A percentile compares a stretch with the other conserved stretches of the same genome.
phyloP scores from a whole-genome alignment of 2,888 invertebrate species.

The Mermis nigrescens region DNA sequence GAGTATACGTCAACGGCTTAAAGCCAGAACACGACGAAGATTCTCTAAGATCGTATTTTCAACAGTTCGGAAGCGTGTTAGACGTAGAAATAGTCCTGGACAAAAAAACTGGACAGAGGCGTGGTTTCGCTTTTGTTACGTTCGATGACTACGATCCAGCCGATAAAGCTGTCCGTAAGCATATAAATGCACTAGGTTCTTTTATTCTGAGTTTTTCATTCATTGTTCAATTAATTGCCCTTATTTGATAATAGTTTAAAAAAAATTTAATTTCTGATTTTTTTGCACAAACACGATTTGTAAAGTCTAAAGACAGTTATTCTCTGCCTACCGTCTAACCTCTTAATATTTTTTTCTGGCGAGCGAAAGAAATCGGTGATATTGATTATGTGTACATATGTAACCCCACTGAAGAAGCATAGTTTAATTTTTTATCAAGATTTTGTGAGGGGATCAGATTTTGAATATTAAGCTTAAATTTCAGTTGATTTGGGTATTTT shows the following conservation, averaged over 20 bases:
- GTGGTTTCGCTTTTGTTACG: constrained; percentile 31
- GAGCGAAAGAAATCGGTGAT: too few relatives aligned
- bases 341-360: too few relatives aligned
- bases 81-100: constrained; percentile 27
- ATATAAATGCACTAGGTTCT: not conserved
- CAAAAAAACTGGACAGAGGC: constrained; percentile 27
- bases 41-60: constrained; percentile 25
- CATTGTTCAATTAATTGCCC: not conserved
- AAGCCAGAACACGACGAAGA: constrained; percentile 29
- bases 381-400: too few relatives aligned
- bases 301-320: too few relatives aligned
- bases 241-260: not conserved
- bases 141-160: constrained; percentile 32
- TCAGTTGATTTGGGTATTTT: too few relatives aligned
- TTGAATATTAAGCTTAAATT: too few relatives aligned
- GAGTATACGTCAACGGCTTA: constrained; percentile 30
- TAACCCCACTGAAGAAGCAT: too few relatives aligned
- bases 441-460: too few relatives aligned
- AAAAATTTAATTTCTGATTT: not conserved
- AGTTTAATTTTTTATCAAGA: too few relatives aligned
- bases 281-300: too few relatives aligned
- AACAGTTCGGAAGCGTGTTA: constrained; percentile 15
- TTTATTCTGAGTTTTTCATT: not conserved
- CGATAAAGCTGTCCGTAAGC: constrained; percentile 26
- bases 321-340: too few relatives aligned